Evolutionary conservation across 2,888 invertebrate genomes (phyloP).

Genomic region (Bombylius discolor): DNA sequence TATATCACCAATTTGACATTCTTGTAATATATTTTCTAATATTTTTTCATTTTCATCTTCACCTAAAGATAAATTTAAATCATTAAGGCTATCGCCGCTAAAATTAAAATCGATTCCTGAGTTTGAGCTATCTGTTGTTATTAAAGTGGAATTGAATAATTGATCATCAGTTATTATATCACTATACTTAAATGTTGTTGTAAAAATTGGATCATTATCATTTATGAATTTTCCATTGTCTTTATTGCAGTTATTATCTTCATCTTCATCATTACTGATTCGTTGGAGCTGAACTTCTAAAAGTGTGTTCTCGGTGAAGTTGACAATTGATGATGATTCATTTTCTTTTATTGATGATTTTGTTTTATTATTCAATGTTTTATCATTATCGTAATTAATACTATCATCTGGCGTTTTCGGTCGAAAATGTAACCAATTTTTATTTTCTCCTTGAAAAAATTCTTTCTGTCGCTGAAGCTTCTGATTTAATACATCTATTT

Average conservation of each 20-base stretch:
- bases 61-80: slow-evolving; percentile 30
- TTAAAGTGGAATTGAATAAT: slow-evolving; percentile 11
- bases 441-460: slow-evolving; percentile 29
- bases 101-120: slow-evolving; percentile 32
- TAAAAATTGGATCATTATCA: slow-evolving; percentile 21
- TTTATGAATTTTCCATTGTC: slow-evolving; percentile 11
- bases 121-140: slow-evolving; percentile 17
- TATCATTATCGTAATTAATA: not conserved
- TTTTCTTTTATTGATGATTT: not conserved
- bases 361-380: not conserved
- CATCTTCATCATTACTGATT: slow-evolving; percentile 10
- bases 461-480: slow-evolving; percentile 17
- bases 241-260: slow-evolving; percentile 8
- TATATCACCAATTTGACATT: slow-evolving; percentile 35
- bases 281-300: slow-evolving; percentile 30
- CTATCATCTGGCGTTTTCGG: slow-evolving; percentile 29
- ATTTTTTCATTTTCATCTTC: slow-evolving; percentile 34
- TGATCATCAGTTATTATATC: slow-evolving; percentile 32
- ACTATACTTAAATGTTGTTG: slow-evolving; percentile 29
- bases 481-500: too few species aligned
- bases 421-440: slow-evolving; percentile 36
- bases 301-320: slow-evolving; percentile 31
- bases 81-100: slow-evolving; percentile 34
- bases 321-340: slow-evolving; percentile 18
- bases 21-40: slow-evolving; percentile 35